A percentile compares a stretch with the other conserved stretches of the same genome.
These are phyloP conservation scores for Suillia variegata DNA, from an alignment of 2,888 invertebrate genomes.

Conservation along the genomic window DNA sequence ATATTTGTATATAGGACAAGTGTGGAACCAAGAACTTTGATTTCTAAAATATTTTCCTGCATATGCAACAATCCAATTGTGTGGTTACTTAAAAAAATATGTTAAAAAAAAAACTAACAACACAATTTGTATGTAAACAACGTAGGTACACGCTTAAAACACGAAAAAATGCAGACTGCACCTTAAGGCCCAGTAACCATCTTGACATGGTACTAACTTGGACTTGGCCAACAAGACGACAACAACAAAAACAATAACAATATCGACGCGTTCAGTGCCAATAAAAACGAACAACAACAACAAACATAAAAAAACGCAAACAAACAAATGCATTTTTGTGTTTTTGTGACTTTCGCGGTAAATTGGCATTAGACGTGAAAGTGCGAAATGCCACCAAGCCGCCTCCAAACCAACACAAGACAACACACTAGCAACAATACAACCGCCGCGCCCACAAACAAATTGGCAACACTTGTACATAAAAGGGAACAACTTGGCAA, in stretches of 20 bases:
- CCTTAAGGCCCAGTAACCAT: slow-evolving; percentile 11
- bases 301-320: background rate
- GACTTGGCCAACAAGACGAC: slow-evolving; percentile 11
- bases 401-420: background rate
- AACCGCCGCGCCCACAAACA: background rate
- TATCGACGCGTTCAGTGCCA: background rate
- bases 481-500: background rate
- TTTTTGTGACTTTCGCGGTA: slow-evolving; percentile 32
- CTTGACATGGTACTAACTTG: slow-evolving; percentile 1
- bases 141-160: too few species aligned
- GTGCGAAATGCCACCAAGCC: too few species aligned
- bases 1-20: too few species aligned
- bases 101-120: too few species aligned
- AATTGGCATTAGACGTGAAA: slow-evolving; percentile 53
- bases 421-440: background rate
- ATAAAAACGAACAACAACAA: background rate
- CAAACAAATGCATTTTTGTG: slow-evolving; percentile 12
- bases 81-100: too few species aligned
- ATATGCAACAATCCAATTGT: too few species aligned
- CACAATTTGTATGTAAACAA: too few species aligned
- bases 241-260: background rate
- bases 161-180: background rate
- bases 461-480: background rate
- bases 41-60: too few species aligned
- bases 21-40: too few species aligned